These are phyloP conservation scores for Euwallacea fornicatus DNA, from an alignment of 1,140 invertebrate genomes.

Conservation along the genomic window DNA sequence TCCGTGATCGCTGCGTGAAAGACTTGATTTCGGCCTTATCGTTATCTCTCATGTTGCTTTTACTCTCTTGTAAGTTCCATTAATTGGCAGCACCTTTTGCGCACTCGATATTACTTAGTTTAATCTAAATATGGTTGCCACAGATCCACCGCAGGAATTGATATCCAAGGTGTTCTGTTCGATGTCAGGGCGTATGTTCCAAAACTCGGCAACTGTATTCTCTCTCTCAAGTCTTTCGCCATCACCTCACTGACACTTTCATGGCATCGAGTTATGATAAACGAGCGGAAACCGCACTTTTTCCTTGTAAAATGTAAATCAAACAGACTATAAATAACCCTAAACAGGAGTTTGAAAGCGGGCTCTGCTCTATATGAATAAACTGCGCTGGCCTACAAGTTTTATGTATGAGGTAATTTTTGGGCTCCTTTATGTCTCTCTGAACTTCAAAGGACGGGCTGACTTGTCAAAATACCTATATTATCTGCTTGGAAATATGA, in stretches of 20 bases:
- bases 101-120: too few relatives aligned
- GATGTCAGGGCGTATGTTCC: conserved; percentile 11
- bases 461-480: background rate
- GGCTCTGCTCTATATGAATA: conserved; percentile 5
- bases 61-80: too few relatives aligned
- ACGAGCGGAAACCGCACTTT: conserved; percentile 36
- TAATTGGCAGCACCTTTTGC: too few relatives aligned
- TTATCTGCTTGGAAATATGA: too few relatives aligned
- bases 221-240: conserved; percentile 22
- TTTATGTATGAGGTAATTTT: conserved; percentile 31
- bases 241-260: conserved; percentile 32
- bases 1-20: too few relatives aligned
- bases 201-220: conserved; percentile 9
- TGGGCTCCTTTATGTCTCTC: conserved; percentile 4
- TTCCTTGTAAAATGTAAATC: conserved; percentile 38
- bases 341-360: conserved; percentile 31
- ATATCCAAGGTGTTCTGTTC: conserved; percentile 17
- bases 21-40: too few relatives aligned
- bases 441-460: background rate
- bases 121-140: too few relatives aligned
- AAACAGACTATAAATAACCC: conserved; percentile 37
- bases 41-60: too few relatives aligned
- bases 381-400: conserved; percentile 7
- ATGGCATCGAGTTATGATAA: conserved; percentile 33
- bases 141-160: background rate